Base-by-base conservation (phyloP, 2,888 invertebrate genomes). In the Leptinotarsa rubiginosa region DNA sequence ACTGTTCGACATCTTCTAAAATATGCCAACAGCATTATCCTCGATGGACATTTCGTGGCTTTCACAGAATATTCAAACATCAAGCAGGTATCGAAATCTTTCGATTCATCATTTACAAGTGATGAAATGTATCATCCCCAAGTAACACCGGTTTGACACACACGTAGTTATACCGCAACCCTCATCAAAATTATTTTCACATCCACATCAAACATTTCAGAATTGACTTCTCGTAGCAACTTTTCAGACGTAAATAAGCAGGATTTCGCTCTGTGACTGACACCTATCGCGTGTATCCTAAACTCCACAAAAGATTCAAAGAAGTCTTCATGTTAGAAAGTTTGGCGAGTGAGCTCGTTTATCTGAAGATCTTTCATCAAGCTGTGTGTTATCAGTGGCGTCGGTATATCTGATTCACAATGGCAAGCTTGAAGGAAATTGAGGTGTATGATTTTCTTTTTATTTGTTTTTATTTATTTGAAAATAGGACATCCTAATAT, bases 271-370 rank as follows among this genome's bases (percentile, higher is more conserved):
- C 77, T 84, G 84, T 82, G 83, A 83, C 81, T 84, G 84, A 84
- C 84, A 85, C 82, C 81, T 82, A 81, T 84, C 83, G 83, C 83
- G 81, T 84, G 81, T 83, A 82, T 81, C 81, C 79, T 74, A 79
- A 75, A 75, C 78, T 78, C 81, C 82, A 83, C 83, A 83, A 84
- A 83, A 83, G 84, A 81, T 77, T 77, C 80, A 81, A 84, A 83
- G 84, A 83, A 84, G 80, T 81, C 82, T 81, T 81, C 82, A 79
- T 83, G 81, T 77, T 75, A 72, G 73, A 66, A 71, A 76, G 70
- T 80, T 83, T 82, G 83, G 83, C 82, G 80, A 82, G 81, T 79
- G 78, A 78, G 80, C 83, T 81, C 82, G 83, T 84, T 83, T 85
- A 84, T 82, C 84, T 79, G 82, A 79, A 82, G 81, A 84, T 84